phyloP scores from a whole-genome alignment of 1,140 invertebrate genomes.

The Tetragonula clypearis region DNA sequence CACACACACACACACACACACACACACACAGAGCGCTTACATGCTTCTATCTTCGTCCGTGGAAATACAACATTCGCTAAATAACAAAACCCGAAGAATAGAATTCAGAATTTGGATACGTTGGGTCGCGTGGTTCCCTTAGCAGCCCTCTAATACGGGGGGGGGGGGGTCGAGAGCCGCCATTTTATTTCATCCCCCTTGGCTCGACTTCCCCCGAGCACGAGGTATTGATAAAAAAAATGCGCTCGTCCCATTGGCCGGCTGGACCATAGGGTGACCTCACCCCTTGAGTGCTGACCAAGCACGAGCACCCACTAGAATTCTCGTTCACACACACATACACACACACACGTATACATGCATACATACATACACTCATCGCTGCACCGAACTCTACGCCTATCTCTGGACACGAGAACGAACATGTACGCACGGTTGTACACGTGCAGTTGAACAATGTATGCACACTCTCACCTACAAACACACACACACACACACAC shows the following conservation, averaged over 20 bases:
- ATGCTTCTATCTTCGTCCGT: not conserved
- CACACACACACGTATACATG: no score
- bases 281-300: conserved; percentile 80
- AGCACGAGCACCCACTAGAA: conserved; percentile 77
- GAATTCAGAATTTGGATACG: not conserved
- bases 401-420: conserved; percentile 8
- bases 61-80: not conserved
- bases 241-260: conserved; percentile 76
- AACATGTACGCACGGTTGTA: no score
- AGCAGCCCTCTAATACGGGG: not conserved
- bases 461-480: no score
- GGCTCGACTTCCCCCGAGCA: conserved; percentile 69
- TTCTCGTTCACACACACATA: conserved; percentile 20
- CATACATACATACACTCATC: not conserved
- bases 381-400: not conserved
- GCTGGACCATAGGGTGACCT: conserved; percentile 78
- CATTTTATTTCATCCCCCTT: conserved; percentile 76
- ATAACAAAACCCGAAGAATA: not conserved
- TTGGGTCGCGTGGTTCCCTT: not conserved
- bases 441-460: no score
- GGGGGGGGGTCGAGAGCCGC: conserved; percentile 57
- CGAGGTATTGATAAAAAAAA: conserved; percentile 78
- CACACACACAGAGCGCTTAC: no score
- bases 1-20: no score
- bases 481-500: not conserved